These are phyloP conservation scores for Nothura maculosa DNA, from an alignment of 2,797 vertebrate genomes.

Conservation along the genomic window DNA sequence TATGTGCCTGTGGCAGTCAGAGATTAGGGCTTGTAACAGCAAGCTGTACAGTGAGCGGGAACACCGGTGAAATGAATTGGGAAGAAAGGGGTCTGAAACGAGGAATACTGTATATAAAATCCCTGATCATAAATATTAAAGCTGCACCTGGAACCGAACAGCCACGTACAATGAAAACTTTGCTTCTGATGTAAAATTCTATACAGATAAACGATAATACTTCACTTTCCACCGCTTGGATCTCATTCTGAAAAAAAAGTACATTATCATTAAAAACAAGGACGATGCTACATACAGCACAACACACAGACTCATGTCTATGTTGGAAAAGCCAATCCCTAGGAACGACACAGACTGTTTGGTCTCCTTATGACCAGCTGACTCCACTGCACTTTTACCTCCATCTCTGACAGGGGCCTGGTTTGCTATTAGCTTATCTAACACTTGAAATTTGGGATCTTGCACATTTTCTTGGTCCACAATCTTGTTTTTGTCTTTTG, in stretches of 20 bases:
- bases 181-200: neutral
- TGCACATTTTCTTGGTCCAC: neutral
- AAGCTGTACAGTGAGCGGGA: neutral
- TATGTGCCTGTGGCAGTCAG: neutral
- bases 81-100: neutral
- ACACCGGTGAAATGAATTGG: neutral
- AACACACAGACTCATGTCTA: conserved; percentile 97
- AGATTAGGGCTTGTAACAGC: neutral
- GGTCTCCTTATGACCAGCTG: neutral
- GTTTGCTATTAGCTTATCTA: neutral
- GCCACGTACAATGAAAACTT: neutral
- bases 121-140: conserved; percentile 71
- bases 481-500: neutral
- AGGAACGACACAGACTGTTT: conserved; percentile 81
- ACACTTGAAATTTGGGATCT: neutral
- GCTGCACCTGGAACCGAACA: conserved; percentile 28
- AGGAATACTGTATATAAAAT: conserved; percentile 51
- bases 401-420: neutral
- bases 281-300: conserved; percentile 91
- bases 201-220: conserved; percentile 82
- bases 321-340: conserved; percentile 90
- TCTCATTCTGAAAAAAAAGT: conserved; percentile 92
- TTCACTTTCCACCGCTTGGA: conserved; percentile 89
- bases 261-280: conserved; percentile 93
- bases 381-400: neutral